Base-by-base conservation (phyloP, 1,140 invertebrate genomes). In the Tribolium castaneum region DNA sequence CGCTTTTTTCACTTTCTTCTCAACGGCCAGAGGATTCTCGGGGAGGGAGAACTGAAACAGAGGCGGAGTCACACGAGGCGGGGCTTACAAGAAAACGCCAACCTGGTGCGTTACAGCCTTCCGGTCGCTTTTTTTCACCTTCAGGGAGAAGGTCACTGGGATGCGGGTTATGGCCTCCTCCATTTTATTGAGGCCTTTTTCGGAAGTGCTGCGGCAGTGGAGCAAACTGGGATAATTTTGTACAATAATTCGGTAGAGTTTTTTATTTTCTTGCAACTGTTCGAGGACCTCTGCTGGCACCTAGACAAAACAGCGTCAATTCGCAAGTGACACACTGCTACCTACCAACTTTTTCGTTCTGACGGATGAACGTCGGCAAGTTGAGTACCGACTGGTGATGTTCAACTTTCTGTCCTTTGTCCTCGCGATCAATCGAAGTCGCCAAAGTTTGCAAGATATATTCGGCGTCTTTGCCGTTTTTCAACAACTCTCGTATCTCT, bases 191-290 rank as follows among this genome's bases (percentile, higher is more conserved):
- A 90, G 79, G 22, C 86, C 90, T 70, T 92, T 91, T 79, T 93
- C 92, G 0, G 92, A 93, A 13, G 89, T 88, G 80, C 91, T 92
- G 80, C 91, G 87, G 54, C 91, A 90, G 7, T 90, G 85, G 19
- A 94, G 82, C 19, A 94, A 84, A 77, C 91, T 92, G 0, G 93
- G 93, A 83, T 94, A 94, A 81, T 93, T 93, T 80, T 93, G 91
- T 51, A 94, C 83, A 45, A 94, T 91, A 2, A 94, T 90, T 49
- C 91, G 92, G 83, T 93, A 94, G 0, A 94, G 85, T 49, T 90
- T 90, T 76, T 91, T 91, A 78, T 94, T 93, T 14, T 88, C 85
- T 25, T 89, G 89, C 1, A 94, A 82, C 34, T 90, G 90, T 80
- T 94, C 91, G 39, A 93, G 79, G 25, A 92, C 91, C 84, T 92